Evolutionary conservation across 1,140 invertebrate genomes (phyloP), one percentile per base, ranked within the genome.

Genomic region (Megalopta genalis): DNA sequence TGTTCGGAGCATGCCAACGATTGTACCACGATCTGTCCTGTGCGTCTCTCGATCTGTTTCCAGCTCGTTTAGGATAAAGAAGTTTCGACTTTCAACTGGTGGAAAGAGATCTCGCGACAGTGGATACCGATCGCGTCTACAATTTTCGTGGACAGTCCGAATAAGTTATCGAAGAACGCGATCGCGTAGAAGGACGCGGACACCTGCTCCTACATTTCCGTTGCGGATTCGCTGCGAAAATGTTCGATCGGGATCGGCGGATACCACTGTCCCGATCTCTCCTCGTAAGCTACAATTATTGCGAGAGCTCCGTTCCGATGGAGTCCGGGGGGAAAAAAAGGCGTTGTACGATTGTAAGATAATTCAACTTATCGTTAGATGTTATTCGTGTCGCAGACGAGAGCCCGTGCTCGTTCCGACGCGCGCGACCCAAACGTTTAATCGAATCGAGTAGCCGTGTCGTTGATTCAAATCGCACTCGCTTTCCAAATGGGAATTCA

Each of bases 291-390:
- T n/a, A 37, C 72, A 12, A 62, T 74, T 65, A 57, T 57, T 54
- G 25, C 60, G 42, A 10, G 42, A 18, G 27, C 23, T 66, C 64
- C 16, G 12, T 39, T 23, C 54, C 62, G 27, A 39, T 8, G 21
- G 16, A 27, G 65, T 66, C 14, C n/a, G 39, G 25, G 4, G n/a
- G 8, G 32, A 63, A 21, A 16, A 49, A 21, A 39, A 39, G 49
- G 27, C 64, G 74, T 76, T 77, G 74, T 37, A 60, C 66, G 66
- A 77, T 77, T 70, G 74, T 77, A 77, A 77, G 52, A 77, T 77
- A 62, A 42, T 70, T 60, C 8, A 46, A 60, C n/a, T 37, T 77
- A 42, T 72, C 32, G 67, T 78, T 78, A 72, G 68, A 78, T 63
- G 59, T 69, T 69, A 42, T 23, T 62, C 54, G 66, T 6, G 39